phyloP scores from a whole-genome alignment of 2,888 invertebrate species.

The Phymatocera aterrima region DNA sequence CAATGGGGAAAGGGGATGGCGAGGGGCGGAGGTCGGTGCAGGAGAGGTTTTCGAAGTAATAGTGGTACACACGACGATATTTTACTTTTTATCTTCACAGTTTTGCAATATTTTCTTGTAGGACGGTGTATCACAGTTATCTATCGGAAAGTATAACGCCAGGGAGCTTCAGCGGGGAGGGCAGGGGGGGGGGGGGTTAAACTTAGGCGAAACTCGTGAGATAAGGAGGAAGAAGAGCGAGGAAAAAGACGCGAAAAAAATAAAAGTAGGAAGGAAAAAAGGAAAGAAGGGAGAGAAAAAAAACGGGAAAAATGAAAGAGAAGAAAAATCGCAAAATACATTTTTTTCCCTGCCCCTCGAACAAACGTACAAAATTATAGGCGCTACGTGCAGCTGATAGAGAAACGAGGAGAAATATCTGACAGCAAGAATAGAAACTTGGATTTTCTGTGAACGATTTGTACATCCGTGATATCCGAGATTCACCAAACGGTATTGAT shows the following conservation, averaged over 20 bases:
- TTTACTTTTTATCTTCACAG: constrained; percentile 45
- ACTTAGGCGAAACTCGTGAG: constrained; percentile 36
- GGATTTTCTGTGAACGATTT: too few relatives aligned
- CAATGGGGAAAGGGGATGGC: neutral
- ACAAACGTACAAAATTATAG: constrained; percentile 43
- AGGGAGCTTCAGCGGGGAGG: too few relatives aligned
- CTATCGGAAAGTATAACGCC: constrained; percentile 43
- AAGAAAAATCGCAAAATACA: too few relatives aligned
- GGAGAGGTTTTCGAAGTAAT: neutral
- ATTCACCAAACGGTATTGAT: too few relatives aligned
- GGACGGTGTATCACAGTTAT: constrained; percentile 46
- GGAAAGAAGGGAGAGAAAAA: neutral
- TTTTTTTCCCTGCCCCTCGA: constrained; percentile 14
- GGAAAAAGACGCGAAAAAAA: neutral
- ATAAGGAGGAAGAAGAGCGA: neutral
- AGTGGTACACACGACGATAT: constrained; percentile 41
- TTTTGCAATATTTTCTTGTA: constrained; percentile 43
- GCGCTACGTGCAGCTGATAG: constrained; percentile 18
- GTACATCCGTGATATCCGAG: too few relatives aligned
- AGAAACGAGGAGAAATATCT: neutral
- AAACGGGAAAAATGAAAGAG: neutral
- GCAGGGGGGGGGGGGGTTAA: neutral
- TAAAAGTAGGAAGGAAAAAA: neutral
- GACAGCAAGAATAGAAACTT: neutral
- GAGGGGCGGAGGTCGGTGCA: neutral